These are phyloP conservation scores for Solenopsis invicta DNA, from an alignment of 1,140 invertebrate species.

Conservation along the genomic window DNA sequence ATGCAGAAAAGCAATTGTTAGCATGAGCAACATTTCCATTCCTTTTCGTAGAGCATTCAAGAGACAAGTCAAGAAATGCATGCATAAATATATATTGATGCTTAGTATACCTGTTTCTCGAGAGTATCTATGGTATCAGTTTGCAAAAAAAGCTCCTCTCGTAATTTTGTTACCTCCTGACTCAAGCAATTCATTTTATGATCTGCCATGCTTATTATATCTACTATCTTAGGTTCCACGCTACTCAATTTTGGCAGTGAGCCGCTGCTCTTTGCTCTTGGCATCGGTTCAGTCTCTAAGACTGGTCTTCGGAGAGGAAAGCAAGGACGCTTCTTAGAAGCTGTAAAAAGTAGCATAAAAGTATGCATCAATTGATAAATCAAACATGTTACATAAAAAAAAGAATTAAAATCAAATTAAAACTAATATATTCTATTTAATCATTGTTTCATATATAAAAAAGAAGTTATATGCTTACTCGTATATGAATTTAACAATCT, in stretches of 20 bases:
- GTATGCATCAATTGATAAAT: not conserved
- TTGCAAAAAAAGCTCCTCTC: conserved; percentile 84
- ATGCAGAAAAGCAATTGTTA: not conserved
- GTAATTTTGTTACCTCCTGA: conserved; percentile 86
- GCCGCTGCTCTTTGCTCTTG: conserved; percentile 67
- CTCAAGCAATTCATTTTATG: conserved; percentile 86
- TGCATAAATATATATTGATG: conserved; percentile 37
- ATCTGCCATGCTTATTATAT: conserved; percentile 85
- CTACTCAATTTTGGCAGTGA: conserved; percentile 77
- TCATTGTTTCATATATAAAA: too few species aligned
- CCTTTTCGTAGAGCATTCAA: not conserved
- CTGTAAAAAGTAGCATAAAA: conserved; percentile 61
- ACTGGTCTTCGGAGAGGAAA: conserved; percentile 83
- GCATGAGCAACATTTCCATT: not conserved
- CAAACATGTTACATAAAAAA: not conserved
- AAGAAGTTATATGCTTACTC: too few species aligned
- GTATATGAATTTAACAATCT: too few species aligned
- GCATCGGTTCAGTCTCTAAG: conserved; percentile 81
- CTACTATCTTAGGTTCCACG: conserved; percentile 81
- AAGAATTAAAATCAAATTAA: too few species aligned
- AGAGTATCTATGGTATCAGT: conserved; percentile 83
- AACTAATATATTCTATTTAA: too few species aligned
- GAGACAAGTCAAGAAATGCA: conserved; percentile 35
- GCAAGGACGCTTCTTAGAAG: conserved; percentile 80
- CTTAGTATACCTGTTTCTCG: conserved; percentile 84